Percentiles rank a stretch among this genome's conserved stretches.
These are phyloP conservation scores for Gymnocypris eckloni DNA, from an alignment of 2,797 vertebrate genomes.

Conservation along the genomic window DNA sequence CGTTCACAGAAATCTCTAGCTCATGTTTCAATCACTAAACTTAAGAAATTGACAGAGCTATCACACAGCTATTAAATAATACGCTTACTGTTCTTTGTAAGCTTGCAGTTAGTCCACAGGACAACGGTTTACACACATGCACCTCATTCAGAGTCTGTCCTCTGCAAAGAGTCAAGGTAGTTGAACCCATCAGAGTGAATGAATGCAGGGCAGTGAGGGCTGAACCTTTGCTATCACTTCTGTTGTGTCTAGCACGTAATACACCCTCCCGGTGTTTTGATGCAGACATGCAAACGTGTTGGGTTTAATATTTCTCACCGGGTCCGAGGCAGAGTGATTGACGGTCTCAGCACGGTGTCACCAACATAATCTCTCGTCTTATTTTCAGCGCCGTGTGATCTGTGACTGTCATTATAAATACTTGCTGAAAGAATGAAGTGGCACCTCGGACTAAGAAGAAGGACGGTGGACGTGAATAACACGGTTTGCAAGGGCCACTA, in stretches of 20 bases:
- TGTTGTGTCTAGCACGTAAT: conserved; percentile 44
- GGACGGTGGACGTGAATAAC: neutral
- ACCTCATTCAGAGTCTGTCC: conserved; percentile 6
- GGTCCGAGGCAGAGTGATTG: conserved; percentile 29
- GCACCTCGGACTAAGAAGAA: neutral
- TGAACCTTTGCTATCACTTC: conserved; percentile 35
- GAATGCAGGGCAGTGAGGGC: conserved; percentile 29
- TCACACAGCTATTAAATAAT: conserved; percentile 17
- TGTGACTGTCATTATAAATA: conserved; percentile 53
- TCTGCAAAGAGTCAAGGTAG: conserved; percentile 41
- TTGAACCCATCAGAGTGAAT: conserved; percentile 29
- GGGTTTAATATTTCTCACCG: conserved; percentile 52
- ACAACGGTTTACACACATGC: neutral
- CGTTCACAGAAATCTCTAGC: neutral
- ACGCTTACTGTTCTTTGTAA: conserved; percentile 20
- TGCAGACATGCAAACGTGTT: neutral
- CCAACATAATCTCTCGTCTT: conserved; percentile 46
- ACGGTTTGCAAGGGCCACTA: neutral
- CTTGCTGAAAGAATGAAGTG: conserved; percentile 36
- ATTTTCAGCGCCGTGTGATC: conserved; percentile 37
- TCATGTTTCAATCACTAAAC: neutral
- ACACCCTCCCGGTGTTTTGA: conserved; percentile 18
- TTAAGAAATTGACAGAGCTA: neutral
- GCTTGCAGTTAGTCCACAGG: conserved; percentile 23
- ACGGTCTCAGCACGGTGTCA: conserved; percentile 47